These are phyloP conservation scores for Campoletis sonorensis DNA, from an alignment of 1,140 invertebrate genomes.

Conservation along the genomic window DNA sequence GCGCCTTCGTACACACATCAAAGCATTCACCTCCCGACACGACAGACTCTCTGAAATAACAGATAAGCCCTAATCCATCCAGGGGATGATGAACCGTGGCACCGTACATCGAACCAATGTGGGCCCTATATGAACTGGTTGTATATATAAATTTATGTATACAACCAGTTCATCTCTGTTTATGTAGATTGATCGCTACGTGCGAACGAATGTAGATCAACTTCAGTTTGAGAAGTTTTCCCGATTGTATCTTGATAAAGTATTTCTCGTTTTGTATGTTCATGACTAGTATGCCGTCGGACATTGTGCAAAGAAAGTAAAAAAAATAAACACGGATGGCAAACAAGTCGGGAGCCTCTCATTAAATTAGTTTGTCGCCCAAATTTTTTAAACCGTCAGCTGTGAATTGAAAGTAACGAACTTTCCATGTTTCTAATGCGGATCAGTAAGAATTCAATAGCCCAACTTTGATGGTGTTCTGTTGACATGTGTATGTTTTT, in stretches of 20 bases:
- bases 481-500: background rate
- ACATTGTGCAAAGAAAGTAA: too few species aligned
- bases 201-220: slow-evolving; percentile 39
- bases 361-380: too few species aligned
- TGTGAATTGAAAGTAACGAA: too few species aligned
- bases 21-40: slow-evolving; percentile 45
- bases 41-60: slow-evolving; percentile 58
- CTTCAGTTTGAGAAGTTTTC: slow-evolving; percentile 6
- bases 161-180: too few species aligned
- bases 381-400: too few species aligned
- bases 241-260: background rate
- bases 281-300: too few species aligned
- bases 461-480: background rate
- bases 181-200: slow-evolving; percentile 29
- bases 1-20: background rate
- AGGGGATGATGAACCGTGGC: slow-evolving; percentile 44
- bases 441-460: background rate
- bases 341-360: too few species aligned
- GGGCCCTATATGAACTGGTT: slow-evolving; percentile 12
- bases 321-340: too few species aligned
- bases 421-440: background rate
- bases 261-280: background rate
- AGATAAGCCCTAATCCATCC: slow-evolving; percentile 61
- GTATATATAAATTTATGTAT: too few species aligned
- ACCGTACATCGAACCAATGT: slow-evolving; percentile 54